phyloP scores from a whole-genome alignment of 2,113 vertebrate species.

The Indicator indicator region DNA sequence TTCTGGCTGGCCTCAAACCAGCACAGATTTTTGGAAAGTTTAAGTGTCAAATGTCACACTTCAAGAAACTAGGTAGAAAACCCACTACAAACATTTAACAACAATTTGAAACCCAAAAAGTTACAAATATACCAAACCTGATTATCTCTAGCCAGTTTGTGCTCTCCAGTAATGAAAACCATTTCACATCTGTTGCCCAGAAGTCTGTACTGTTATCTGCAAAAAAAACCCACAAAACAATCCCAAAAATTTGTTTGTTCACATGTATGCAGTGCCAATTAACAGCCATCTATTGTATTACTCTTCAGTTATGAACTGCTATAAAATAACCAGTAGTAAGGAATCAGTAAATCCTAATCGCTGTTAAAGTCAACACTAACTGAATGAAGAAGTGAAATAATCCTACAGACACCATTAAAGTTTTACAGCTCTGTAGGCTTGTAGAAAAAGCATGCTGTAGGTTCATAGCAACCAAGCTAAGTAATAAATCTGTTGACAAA shows the following conservation, averaged over 20 bases:
- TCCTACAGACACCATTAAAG: not conserved
- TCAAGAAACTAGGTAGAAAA: constrained; percentile 1
- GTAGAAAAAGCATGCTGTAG: not conserved
- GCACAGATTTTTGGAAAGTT: too few relatives aligned
- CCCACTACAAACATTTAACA: not conserved
- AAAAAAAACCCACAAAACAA: not conserved
- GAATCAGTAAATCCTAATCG: not conserved
- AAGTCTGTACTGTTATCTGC: constrained; percentile 87
- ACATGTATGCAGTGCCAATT: not conserved
- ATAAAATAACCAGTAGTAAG: not conserved
- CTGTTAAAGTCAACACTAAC: not conserved
- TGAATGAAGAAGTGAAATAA: not conserved
- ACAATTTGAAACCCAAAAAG: not conserved
- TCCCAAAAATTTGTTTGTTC: not conserved
- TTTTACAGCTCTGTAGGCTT: not conserved
- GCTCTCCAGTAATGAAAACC: constrained; percentile 88
- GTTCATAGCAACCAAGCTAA: not conserved
- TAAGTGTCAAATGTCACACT: not conserved
- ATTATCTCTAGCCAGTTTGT: constrained; percentile 89
- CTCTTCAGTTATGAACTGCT: not conserved
- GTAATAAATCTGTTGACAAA: not conserved
- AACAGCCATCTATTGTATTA: not conserved
- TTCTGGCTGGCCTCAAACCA: too few relatives aligned
- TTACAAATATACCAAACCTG: constrained; percentile 76
- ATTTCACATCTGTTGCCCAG: constrained; percentile 91